phyloP scores from a whole-genome alignment of 92 coral and sea anemone genomes.

The Epizoanthus ramosus region DNA sequence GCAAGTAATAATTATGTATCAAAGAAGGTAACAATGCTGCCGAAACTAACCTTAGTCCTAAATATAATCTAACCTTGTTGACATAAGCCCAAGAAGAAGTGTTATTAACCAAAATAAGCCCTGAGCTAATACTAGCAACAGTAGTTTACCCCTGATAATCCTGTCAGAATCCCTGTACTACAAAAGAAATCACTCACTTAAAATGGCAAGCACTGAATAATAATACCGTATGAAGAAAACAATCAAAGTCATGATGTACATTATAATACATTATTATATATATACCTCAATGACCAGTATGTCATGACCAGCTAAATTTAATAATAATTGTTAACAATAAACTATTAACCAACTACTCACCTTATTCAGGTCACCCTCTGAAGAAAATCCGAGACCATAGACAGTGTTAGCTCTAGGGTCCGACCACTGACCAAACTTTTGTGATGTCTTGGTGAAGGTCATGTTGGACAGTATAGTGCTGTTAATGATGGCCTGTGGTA shows the following conservation, averaged over 20 bases:
- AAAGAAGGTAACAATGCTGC: not conserved
- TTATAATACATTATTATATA: too few relatives aligned
- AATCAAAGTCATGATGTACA: too few relatives aligned
- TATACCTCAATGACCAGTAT: too few relatives aligned
- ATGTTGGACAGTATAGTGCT: slow-evolving; percentile 91
- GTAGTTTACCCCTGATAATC: too few relatives aligned
- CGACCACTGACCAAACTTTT: slow-evolving; percentile 99
- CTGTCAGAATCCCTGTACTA: too few relatives aligned
- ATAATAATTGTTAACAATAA: not conserved
- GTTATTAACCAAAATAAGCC: too few relatives aligned
- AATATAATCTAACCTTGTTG: too few relatives aligned
- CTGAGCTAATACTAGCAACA: too few relatives aligned
- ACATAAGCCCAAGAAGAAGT: not conserved
- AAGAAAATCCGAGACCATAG: slow-evolving; percentile 91
- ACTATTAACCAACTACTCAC: slow-evolving; percentile 34
- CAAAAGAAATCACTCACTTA: too few relatives aligned
- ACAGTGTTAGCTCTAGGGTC: slow-evolving; percentile 91
- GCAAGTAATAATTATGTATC: not conserved
- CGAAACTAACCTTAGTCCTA: too few relatives aligned
- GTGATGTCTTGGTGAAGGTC: slow-evolving; percentile 98
- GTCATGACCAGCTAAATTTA: not conserved
- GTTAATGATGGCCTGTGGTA: slow-evolving; percentile 85
- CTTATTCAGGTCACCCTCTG: slow-evolving; percentile 94
- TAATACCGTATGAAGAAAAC: too few relatives aligned
- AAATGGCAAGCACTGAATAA: too few relatives aligned